Percentiles rank a stretch among this genome's conserved stretches.
These are phyloP conservation scores for Drosophila burlai DNA, from an alignment of 1,140 invertebrate genomes.

Conservation along the genomic window DNA sequence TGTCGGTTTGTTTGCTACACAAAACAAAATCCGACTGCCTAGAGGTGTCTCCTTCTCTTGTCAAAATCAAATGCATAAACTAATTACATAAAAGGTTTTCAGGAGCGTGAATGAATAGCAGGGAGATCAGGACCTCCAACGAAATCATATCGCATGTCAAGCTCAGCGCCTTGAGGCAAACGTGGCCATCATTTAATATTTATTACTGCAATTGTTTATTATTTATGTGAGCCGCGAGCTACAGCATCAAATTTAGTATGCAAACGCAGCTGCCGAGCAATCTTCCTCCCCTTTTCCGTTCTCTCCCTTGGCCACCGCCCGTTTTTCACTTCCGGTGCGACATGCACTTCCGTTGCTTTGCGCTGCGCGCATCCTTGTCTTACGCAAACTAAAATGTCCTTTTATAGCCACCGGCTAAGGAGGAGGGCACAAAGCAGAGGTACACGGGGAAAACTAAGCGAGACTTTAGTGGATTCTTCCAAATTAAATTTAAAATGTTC, in stretches of 20 bases:
- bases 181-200: slow-evolving; percentile 63
- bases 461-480: neutral
- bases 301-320: neutral
- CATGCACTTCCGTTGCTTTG: slow-evolving; percentile 79
- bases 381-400: slow-evolving; percentile 53
- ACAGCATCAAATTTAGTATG: slow-evolving; percentile 68
- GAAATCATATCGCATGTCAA: slow-evolving; percentile 34
- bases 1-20: neutral
- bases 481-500: neutral
- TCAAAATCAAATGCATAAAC: slow-evolving; percentile 4
- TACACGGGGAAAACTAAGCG: slow-evolving; percentile 23
- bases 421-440: slow-evolving; percentile 36
- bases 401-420: slow-evolving; percentile 37
- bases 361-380: slow-evolving; percentile 50
- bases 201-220: slow-evolving; percentile 62
- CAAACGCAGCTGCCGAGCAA: slow-evolving; percentile 58
- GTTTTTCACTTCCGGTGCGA: slow-evolving; percentile 65
- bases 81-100: neutral
- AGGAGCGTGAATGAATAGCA: slow-evolving; percentile 1
- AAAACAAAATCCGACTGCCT: neutral
- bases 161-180: slow-evolving; percentile 33
- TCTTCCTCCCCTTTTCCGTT: slow-evolving; percentile 4
- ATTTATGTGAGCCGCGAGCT: slow-evolving; percentile 64
- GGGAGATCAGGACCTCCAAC: neutral
- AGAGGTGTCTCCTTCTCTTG: no score